phyloP scores from a whole-genome alignment of 2,113 vertebrate genomes.

The Nycticorax nycticorax region DNA sequence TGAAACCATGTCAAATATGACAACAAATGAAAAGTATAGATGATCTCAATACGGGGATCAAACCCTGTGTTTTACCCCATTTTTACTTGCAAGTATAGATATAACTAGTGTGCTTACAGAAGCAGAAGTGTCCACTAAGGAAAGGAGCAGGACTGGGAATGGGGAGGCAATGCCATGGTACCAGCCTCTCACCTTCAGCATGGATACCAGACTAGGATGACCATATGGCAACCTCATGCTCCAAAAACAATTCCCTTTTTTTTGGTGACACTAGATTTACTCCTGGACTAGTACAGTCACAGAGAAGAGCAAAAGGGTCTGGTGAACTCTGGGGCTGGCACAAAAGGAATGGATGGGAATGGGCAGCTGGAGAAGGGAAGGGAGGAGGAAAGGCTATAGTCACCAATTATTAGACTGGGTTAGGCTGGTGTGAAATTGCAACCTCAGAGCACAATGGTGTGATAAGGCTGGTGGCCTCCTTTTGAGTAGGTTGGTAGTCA shows the following conservation, averaged over 20 bases:
- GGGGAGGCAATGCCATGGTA: not conserved
- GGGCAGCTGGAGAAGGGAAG: not conserved
- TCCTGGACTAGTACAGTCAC: not conserved
- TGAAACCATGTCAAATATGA: not conserved
- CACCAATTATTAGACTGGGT: not conserved
- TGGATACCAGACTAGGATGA: rapidly evolving
- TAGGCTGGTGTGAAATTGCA: not conserved
- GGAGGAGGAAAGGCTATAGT: not conserved
- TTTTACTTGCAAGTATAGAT: not conserved
- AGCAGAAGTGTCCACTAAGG: not conserved
- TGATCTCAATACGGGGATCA: not conserved
- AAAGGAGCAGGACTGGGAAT: not conserved
- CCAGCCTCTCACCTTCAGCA: not conserved
- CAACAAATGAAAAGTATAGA: not conserved
- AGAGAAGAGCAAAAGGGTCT: not conserved
- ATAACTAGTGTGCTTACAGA: rapidly evolving
- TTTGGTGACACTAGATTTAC: not conserved
- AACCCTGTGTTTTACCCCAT: not conserved
- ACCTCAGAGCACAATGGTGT: not conserved
- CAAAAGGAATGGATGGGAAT: not conserved
- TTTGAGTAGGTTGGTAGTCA: not conserved
- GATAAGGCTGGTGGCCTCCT: not conserved
- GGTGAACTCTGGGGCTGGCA: not conserved
- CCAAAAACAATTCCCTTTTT: not conserved
- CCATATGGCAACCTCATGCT: not conserved